These are phyloP conservation scores for Eurystomus gularis DNA, from an alignment of 2,113 vertebrate genomes.

Conservation along the genomic window DNA sequence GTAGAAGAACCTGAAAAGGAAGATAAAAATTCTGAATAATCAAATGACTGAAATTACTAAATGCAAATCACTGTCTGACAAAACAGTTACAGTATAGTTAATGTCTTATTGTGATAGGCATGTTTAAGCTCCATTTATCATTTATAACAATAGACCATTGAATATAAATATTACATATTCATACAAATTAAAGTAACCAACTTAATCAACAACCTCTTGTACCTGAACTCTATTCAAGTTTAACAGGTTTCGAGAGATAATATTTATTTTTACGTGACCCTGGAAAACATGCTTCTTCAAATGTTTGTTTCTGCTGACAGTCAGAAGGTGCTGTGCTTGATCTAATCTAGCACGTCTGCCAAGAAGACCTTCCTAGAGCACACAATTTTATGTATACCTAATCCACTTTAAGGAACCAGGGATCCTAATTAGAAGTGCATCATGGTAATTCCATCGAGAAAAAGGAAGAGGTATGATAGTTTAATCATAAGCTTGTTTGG, in stretches of 20 bases:
- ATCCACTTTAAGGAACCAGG: not conserved
- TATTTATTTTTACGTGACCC: conserved; percentile 3
- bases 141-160: not conserved
- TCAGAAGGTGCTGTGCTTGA: not conserved
- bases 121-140: conserved; percentile 36
- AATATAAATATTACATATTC: not conserved
- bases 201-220: not conserved
- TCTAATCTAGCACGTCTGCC: not conserved
- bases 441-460: not conserved
- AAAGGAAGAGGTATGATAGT: not conserved
- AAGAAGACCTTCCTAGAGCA: not conserved
- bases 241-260: conserved; percentile 40
- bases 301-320: not conserved
- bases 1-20: conserved; percentile 45
- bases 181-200: not conserved
- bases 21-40: conserved; percentile 40
- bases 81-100: conserved; percentile 3
- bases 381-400: not conserved
- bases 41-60: conserved; percentile 55
- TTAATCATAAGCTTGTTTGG: not conserved
- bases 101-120: not conserved
- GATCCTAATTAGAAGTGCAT: not conserved
- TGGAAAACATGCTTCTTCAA: not conserved
- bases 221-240: not conserved
- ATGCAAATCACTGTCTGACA: conserved; percentile 44